Base-by-base conservation (phyloP, 2,113 vertebrate species). In the Ia io region DNA sequence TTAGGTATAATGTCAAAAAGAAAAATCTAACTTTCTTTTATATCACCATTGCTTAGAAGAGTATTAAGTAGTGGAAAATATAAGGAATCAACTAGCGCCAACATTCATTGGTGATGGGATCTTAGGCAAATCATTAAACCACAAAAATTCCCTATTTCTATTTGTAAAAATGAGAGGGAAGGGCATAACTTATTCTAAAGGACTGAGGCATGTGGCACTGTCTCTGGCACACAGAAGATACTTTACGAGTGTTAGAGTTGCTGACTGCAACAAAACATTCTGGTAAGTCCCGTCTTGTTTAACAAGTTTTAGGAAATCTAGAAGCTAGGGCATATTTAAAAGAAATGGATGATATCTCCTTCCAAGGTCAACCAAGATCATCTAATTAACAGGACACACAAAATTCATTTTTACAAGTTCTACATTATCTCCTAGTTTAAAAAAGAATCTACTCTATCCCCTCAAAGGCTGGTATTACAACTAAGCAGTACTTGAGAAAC, bases 31-130 rank as follows among this genome's bases (percentile, higher is more conserved):
- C n/a, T 61, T 85, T 70, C 49, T 63, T 93, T 83, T 40, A 59
- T 28, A 67, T 79, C 23, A 88, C 11, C 6, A 53, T 32, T 69
- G 18, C 30, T 42, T 95, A 65, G 30, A 88, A 42, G 63, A 78
- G 70, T 70, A 88, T 65, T 51, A 90, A 91, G 61, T 88, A 88
- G 51, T 32, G 73, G 22, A 96, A 91, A 59, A 4, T 17, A 83
- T 20, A 56, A 37, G 22, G 4, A 70, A 49, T 67, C 49, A 79
- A 70, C 47, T 40, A 82, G n/a, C 12, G 40, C 18, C 44, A 69
- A 63, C 2, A 76, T 10, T 88, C 51, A 88, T n/a, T 76, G 63
- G 12, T 70, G n/a, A 44, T 9, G 28, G 47, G 6, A 88, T 42
- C 30, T 56, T 80, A 23, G 11, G 13, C 28, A 94, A 94, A 88